These are phyloP conservation scores for Chiloscyllium plagiosum DNA, from an alignment of 2,113 vertebrate genomes.

Conservation along the genomic window DNA sequence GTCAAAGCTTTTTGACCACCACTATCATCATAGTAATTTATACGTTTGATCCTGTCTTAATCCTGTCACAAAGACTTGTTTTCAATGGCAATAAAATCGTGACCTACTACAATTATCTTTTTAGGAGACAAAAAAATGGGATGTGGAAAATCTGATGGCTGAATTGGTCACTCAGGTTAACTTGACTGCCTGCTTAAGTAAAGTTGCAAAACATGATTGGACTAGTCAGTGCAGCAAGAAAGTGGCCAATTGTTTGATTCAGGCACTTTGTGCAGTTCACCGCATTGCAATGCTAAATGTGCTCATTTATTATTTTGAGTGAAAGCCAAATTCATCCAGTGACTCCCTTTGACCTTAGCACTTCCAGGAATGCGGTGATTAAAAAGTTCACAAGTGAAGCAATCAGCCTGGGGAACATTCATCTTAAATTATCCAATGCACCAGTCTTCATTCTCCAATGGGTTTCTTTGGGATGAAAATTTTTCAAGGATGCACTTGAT, in stretches of 20 bases:
- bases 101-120: background rate
- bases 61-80: background rate
- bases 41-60: background rate
- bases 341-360: background rate
- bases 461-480: background rate
- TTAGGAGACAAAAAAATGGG: background rate
- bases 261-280: background rate
- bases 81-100: background rate
- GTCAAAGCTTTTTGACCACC: background rate
- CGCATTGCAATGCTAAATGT: background rate
- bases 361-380: background rate
- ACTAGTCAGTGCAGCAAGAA: background rate
- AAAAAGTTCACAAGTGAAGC: background rate
- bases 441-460: background rate
- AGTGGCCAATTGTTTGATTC: background rate
- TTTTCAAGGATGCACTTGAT: background rate
- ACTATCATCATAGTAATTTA: background rate
- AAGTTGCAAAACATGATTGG: background rate
- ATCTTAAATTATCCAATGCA: background rate
- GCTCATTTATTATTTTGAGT: background rate
- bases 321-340: background rate
- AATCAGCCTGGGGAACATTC: background rate
- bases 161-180: background rate
- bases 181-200: background rate
- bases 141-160: background rate